Base-by-base conservation (phyloP, 2,113 vertebrate genomes). In the Petrocephalus microphthalmus region DNA sequence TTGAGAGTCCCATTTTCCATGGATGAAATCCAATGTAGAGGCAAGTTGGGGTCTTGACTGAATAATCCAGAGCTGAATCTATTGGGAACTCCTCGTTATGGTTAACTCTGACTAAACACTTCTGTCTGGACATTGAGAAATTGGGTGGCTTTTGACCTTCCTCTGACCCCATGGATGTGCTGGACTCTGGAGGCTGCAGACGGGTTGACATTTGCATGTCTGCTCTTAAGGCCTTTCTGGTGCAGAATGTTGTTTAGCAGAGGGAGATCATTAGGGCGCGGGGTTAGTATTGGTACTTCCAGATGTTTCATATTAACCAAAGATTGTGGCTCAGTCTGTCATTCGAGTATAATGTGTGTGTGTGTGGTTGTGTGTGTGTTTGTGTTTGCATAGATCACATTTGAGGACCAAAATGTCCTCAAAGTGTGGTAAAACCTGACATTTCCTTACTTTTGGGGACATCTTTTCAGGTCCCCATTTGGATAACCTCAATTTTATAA, bases 201-300 rank as follows among this genome's bases (percentile, higher is more conserved):
- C 25, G 71, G 67, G 84, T 52, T 74, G 15, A n/a, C 53, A 60
- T 89, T 87, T 22, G 85, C 85, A 87, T 87, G 53, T 86, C 85
- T 71, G 56, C 64, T 85, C 45, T 33, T 19, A 85, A 67, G 64
- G 13, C 22, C 37, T 53, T 83, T 83, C 22, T 33, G 74, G 33
- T 53, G 33, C 33, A 84, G 87, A 88, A 45, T 60, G 45, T 84
- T 64, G 37, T 88, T 84, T 25, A 52, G 60, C 60, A 42, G 88
- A 84, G 60, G 56, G 29, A 45, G 88, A 86, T 52, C 20, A 81
- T 19, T 13, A 25, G 25, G 81, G 78, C 37, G 33, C 64, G 37
- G 25, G 60, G 57, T 83, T 29, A 54, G 5, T 74, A 20, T 7
- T 52, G 60, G 49, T 47, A 64, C 11, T 49, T 25, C 22, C n/a